Base-by-base conservation (phyloP, 2,797 vertebrate species). In the Smutsia gigantea region DNA sequence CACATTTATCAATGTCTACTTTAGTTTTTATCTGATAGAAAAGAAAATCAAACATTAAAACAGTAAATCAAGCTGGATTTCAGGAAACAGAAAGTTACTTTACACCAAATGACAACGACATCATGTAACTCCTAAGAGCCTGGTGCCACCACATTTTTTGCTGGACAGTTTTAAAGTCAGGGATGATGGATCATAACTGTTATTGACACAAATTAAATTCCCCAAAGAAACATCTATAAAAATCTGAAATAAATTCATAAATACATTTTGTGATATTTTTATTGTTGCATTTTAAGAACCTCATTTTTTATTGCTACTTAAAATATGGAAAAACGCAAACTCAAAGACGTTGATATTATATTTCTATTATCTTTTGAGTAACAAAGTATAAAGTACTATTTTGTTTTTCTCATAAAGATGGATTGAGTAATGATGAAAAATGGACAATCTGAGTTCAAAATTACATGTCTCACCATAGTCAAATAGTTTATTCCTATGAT, bases 11-110 rank as follows among this genome's bases (percentile, higher is more conserved):
- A 98, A 98, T 97, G 90, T 98, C 96, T 0, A 87, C 97, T 39
- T 94, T 98, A 99, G 85, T 99, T 99, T 98, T 99, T 99, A 97
- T 98, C 98, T 99, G 98, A 96, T 95, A 98, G 94, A 98, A 98
- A 98, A 97, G 95, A 97, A 98, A 98, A 98, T 88, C 72, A 98
- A 98, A 97, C 87, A 92, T 97, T 98, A 97, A 98, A 98, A 97
- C 84, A 92, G 97, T 97, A 98, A 98, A 98, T 98, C 97, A 98
- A 93, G 14, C 81, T 96, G 37, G 37, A 75, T 97, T 97, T 97
- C 83, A 94, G 69, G 93, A 97, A 98, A 93, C 72, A 97, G 69
- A 98, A 98, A 97, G 68, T 96, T 97, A 92, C 91, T 98, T 98
- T 94, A 94, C 18, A 92, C 59, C 63, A 98, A 93, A 78, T 96